A percentile compares a stretch with the other conserved stretches of the same genome.
phyloP scores from a whole-genome alignment of 2,888 invertebrate species.

The Oeneis ivallda region DNA sequence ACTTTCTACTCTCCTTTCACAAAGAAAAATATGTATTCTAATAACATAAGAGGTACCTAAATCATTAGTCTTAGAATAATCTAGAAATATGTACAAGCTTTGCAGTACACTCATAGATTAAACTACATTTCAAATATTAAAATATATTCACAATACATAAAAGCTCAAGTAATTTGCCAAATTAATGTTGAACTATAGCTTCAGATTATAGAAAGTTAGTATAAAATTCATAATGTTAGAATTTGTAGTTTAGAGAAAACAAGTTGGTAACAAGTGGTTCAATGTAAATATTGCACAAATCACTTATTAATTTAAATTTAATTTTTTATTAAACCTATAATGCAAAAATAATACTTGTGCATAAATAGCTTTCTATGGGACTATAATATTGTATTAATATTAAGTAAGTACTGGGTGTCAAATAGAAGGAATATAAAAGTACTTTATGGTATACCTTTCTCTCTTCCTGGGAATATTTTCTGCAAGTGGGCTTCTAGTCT shows the following conservation, averaged over 20 bases:
- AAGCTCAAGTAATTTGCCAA: constrained; percentile 77
- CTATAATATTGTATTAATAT: neutral
- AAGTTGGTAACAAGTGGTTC: neutral
- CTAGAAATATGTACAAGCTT: constrained; percentile 39
- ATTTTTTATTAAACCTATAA: neutral
- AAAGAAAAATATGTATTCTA: constrained; percentile 12
- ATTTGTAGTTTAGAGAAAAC: neutral
- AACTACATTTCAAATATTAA: constrained; percentile 40
- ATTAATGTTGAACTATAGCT: constrained; percentile 56
- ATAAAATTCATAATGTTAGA: constrained; percentile 15
- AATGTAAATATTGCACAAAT: constrained; percentile 8
- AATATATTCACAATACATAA: constrained; percentile 37
- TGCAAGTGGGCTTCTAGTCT: neutral
- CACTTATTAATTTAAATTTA: neutral
- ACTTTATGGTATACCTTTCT: neutral
- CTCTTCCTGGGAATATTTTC: too few relatives aligned
- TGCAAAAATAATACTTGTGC: constrained; percentile 1
- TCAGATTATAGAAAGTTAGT: constrained; percentile 9
- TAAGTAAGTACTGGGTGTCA: neutral
- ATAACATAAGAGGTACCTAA: neutral
- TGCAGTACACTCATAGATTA: constrained; percentile 31
- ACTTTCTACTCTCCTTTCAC: constrained; percentile 5
- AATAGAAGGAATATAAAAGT: neutral
- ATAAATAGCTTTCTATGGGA: constrained; percentile 3
- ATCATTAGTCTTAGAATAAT: constrained; percentile 28